Evolutionary conservation across 2,888 invertebrate species (phyloP), one percentile per base, ranked within the genome.

Genomic region (Phyllotreta striolata): DNA sequence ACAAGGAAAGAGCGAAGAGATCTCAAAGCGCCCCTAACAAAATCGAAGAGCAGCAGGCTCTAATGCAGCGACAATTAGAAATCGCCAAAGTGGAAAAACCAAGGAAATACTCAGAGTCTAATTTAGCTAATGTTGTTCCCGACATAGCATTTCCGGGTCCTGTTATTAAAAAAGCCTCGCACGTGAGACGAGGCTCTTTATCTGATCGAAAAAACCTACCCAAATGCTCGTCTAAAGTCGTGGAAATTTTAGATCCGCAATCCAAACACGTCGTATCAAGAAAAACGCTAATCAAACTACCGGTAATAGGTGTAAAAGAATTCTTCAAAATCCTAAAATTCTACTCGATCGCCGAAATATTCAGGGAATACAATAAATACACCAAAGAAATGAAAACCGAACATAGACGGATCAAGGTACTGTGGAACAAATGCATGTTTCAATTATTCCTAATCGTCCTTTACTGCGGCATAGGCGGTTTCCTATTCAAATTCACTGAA

Each of bases 401-500:
- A 66, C 86, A 86, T 62, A 72, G 77, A 1, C 83, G 82, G 68
- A 85, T 92, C 10, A 81, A 82, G 55, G 75, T 80, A 10, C 77
- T 88, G 52, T 82, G 89, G 47, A 91, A 91, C 72, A 85, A 85
- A 71, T 93, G 93, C 78, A 76, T 90, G 59, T 84, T 87, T 47
- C 87, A 91, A 73, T 78, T 91, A 14, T 79, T 93, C n/a, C 72
- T 92, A 34, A 81, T 92, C 41, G 82, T 91, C 24, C 85, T 92
- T 61, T 85, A 90, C 70, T 90, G 91, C 73, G 93, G 94, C 54
- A 60, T 75, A 1, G 94, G 93, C 0, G 94, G 91, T 0, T 84
- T 94, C 54, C 83, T 92, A 73, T 94, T 95, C 74, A 89, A 91
- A 68, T 88, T 90, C 69, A 88, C 91, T 14, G 96, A 96, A 79